Evolutionary conservation across 1,140 invertebrate genomes (phyloP).

Genomic region (Lamellibrachia luymesi): DNA sequence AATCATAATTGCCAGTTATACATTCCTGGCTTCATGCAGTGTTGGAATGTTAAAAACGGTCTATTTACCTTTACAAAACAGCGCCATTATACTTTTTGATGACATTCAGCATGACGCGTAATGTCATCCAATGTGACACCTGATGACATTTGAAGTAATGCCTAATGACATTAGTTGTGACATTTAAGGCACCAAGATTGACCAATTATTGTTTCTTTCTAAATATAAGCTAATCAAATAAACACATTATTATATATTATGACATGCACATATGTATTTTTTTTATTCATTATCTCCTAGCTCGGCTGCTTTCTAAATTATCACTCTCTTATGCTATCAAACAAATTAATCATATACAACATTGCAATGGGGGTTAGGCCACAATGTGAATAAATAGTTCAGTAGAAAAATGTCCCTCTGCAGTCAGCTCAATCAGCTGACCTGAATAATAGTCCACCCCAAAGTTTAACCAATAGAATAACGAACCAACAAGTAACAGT

Average conservation of each 20-base stretch:
- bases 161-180: no score
- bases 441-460: neutral
- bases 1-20: no score
- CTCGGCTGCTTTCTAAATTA: neutral
- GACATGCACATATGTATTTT: neutral
- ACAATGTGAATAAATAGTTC: neutral
- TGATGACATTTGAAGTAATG: no score
- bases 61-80: neutral
- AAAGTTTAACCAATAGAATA: neutral
- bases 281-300: neutral
- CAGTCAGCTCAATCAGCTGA: neutral
- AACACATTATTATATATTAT: no score
- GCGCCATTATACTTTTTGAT: neutral
- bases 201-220: no score
- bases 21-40: neutral
- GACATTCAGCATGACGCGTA: neutral
- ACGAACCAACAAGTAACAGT: neutral
- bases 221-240: no score
- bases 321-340: neutral
- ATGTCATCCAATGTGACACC: no score
- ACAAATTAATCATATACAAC: neutral
- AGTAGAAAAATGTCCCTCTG: neutral
- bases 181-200: no score
- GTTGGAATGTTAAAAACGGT: no score
- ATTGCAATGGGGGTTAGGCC: neutral